Evolutionary conservation across 1,140 invertebrate species (phyloP).

Genomic region (Helicoverpa armigera): DNA sequence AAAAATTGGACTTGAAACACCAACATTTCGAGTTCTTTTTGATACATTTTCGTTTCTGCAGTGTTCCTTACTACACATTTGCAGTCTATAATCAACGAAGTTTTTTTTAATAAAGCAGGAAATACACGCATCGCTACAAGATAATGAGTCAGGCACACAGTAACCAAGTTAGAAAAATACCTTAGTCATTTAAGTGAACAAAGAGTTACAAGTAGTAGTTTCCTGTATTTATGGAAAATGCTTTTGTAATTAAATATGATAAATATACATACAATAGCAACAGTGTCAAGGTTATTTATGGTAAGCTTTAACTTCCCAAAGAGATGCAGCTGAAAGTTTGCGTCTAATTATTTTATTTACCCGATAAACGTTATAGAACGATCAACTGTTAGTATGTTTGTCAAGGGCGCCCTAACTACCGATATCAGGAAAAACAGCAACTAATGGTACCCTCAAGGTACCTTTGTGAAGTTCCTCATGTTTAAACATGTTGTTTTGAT

Average conservation of each 20-base stretch:
- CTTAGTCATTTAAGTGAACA: not conserved
- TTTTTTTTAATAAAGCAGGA: conserved; percentile 7
- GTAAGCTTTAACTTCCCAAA: no score
- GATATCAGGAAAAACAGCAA: not conserved
- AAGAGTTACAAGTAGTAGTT: no score
- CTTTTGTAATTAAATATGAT: no score
- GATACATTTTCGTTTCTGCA: no score
- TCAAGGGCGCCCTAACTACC: not conserved
- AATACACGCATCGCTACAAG: not conserved
- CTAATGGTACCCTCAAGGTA: not conserved
- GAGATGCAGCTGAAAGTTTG: no score
- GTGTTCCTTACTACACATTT: no score
- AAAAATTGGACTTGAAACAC: no score
- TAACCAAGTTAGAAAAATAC: conserved; percentile 7
- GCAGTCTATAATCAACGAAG: not conserved
- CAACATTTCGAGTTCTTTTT: no score
- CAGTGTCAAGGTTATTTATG: no score
- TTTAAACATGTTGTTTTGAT: not conserved
- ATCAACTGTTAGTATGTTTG: not conserved
- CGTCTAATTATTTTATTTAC: no score
- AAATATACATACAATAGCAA: no score
- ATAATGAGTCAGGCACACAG: conserved; percentile 8
- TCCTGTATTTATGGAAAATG: not conserved
- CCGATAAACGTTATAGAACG: no score
- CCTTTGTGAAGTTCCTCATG: not conserved